A percentile compares a stretch with the other conserved stretches of the same genome.
Evolutionary conservation across 2,113 vertebrate species (phyloP).

Genomic region (Caretta caretta): DNA sequence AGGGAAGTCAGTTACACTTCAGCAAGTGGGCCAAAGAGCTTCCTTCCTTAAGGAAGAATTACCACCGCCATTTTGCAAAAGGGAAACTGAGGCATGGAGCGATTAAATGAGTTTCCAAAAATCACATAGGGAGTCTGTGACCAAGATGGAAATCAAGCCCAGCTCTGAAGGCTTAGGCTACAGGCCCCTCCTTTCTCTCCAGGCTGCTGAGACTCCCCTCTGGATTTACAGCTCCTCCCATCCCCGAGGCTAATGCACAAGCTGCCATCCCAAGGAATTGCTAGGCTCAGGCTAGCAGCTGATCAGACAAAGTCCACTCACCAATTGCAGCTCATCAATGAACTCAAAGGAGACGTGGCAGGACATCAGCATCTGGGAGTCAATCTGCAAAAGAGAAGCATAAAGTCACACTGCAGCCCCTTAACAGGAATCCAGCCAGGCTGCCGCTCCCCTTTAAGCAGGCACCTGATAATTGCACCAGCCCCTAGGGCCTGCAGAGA

Average conservation of each 20-base stretch:
- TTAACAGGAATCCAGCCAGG: rapidly evolving
- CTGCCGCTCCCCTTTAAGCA: neutral
- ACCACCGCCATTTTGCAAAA: rapidly evolving
- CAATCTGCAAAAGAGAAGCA: conserved; percentile 74
- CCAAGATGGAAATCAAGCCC: neutral
- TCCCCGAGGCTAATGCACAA: neutral
- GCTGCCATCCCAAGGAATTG: neutral
- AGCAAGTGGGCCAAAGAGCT: neutral
- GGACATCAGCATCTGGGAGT: conserved; percentile 81
- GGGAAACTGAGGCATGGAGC: neutral
- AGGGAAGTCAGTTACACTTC: neutral
- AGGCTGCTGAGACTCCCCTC: neutral
- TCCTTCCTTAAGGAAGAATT: neutral
- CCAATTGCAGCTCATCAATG: conserved; percentile 72
- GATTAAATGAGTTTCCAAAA: neutral
- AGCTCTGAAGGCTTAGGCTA: no score
- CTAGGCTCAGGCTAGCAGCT: neutral
- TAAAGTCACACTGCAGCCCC: neutral
- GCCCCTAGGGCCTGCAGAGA: neutral
- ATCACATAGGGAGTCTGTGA: neutral
- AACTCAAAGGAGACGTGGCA: conserved; percentile 75
- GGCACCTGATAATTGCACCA: neutral
- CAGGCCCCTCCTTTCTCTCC: neutral
- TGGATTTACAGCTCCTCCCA: neutral
- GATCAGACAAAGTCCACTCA: conserved; percentile 61